These are phyloP conservation scores for Cranoglanis bouderius DNA, from an alignment of 2,113 vertebrate species.

Conservation along the genomic window DNA sequence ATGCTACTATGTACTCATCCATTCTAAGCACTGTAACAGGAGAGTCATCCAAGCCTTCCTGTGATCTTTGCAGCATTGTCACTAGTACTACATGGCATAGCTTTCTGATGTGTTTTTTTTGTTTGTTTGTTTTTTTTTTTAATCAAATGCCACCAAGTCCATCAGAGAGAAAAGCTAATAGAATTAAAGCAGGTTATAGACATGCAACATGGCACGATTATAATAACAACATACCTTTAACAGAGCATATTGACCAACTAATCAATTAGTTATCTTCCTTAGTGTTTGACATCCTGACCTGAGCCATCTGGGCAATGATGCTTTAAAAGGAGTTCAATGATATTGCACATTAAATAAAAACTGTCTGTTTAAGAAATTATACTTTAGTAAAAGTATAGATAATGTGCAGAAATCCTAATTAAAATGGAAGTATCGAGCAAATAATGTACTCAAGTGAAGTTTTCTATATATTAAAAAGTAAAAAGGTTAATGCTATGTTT, in stretches of 20 bases:
- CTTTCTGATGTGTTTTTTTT: background rate
- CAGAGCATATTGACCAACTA: too few relatives aligned
- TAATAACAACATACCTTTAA: background rate
- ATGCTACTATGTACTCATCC: background rate
- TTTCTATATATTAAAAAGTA: too few relatives aligned
- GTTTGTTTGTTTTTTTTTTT: background rate
- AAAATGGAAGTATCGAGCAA: too few relatives aligned
- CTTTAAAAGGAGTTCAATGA: background rate
- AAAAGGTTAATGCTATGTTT: too few relatives aligned
- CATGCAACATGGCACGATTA: background rate
- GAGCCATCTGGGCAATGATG: background rate
- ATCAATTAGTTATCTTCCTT: background rate
- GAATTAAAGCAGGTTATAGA: background rate
- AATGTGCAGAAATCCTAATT: too few relatives aligned
- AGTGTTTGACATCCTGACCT: background rate
- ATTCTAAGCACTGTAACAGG: background rate
- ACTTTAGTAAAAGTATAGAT: too few relatives aligned
- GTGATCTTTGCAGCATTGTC: background rate
- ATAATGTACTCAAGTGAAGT: too few relatives aligned
- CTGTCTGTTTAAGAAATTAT: too few relatives aligned
- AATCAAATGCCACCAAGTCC: background rate
- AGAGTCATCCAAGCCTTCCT: background rate
- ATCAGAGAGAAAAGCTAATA: background rate
- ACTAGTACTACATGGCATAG: background rate
- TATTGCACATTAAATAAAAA: background rate